phyloP scores from a whole-genome alignment of 2,888 invertebrate species.

The Ichneumoninae sp. region DNA sequence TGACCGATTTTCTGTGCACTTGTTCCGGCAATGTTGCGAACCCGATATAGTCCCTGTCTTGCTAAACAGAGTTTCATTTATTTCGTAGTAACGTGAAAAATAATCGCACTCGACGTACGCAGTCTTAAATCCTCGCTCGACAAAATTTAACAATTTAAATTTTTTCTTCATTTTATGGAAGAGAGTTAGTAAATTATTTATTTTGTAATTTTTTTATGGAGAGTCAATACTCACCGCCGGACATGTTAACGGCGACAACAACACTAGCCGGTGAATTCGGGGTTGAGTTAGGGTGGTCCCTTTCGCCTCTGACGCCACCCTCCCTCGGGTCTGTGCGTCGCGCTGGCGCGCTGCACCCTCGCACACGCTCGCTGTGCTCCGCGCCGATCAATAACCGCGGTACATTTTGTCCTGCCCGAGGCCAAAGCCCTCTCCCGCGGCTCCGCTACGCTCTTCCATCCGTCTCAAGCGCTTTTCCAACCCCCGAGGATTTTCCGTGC shows the following conservation, averaged over 20 bases:
- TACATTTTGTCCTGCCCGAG: slow-evolving; percentile 33
- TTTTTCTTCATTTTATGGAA: not conserved
- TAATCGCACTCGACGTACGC: not conserved
- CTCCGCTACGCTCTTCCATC: slow-evolving; percentile 25
- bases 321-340: slow-evolving; percentile 12
- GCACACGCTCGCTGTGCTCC: slow-evolving; percentile 3
- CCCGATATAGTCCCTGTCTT: slow-evolving; percentile 90
- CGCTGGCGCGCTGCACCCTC: slow-evolving; percentile 54
- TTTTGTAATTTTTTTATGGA: not conserved
- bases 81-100: slow-evolving; percentile 4
- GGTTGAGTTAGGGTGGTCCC: slow-evolving; percentile 59
- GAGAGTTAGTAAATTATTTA: not conserved
- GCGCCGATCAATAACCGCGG: slow-evolving; percentile 56
- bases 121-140: not conserved
- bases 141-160: slow-evolving; percentile 5
- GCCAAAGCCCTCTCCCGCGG: slow-evolving; percentile 43
- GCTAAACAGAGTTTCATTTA: slow-evolving; percentile 69
- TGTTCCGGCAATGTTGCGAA: slow-evolving; percentile 98
- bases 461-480: slow-evolving; percentile 48
- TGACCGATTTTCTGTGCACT: slow-evolving; percentile 98
- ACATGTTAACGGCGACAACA: slow-evolving; percentile 76
- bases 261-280: slow-evolving; percentile 71
- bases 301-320: slow-evolving; percentile 39
- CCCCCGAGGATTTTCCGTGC: slow-evolving; percentile 1
- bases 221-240: slow-evolving; percentile 76